Base-by-base conservation (phyloP, 2,113 vertebrate species). In the Gallinago undulata region DNA sequence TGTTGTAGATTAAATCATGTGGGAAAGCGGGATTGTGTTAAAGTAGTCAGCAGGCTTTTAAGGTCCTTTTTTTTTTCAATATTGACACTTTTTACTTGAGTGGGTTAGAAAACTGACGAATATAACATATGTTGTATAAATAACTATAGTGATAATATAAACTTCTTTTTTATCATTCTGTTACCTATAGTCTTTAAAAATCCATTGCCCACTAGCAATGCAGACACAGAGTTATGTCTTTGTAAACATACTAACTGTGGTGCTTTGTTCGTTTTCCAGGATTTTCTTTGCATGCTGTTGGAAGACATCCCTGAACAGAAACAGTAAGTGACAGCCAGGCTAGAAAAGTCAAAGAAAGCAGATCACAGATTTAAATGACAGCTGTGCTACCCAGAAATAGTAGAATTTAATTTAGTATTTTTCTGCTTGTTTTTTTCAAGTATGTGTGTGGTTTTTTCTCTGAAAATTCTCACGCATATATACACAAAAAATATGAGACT, bases 281-380 rank as follows among this genome's bases (percentile, higher is more conserved):
- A 99, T 98, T 99, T 99, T 96, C 98, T 99, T 96, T 98, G 94
- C 96, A 98, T 99, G 98, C 95, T 99, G 76, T 97, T 99, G 98
- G 98, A 98, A 91, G 97, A 97, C 63, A 98, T 98, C 95, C 98
- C 99, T 94, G 97, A 98, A 97, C 96, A 98, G 93, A 97, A 98
- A 97, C 91, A 97, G 99, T 99, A 96, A 97, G 98, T 97, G 78
- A 89, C 83, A 94, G 62, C 53, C 43, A 73, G 53, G 37, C 37
- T 94, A 50, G n/a, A 87, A 84, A 91, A 87, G 21, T 73, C 14
- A 57, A 74, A 77, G 11, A 68, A 70, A 5, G 2, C 31, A 62
- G 45, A 84, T 88, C 53, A 39, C 17, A 53, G 19, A 63, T 80
- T 43, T 90, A 68, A 93, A 9, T 50, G 51, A 28, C 23, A n/a